Percentiles rank a stretch among this genome's conserved stretches.
These are phyloP conservation scores for Acipenser transmontanus DNA, from an alignment of 2,797 vertebrate species.

Conservation along the genomic window DNA sequence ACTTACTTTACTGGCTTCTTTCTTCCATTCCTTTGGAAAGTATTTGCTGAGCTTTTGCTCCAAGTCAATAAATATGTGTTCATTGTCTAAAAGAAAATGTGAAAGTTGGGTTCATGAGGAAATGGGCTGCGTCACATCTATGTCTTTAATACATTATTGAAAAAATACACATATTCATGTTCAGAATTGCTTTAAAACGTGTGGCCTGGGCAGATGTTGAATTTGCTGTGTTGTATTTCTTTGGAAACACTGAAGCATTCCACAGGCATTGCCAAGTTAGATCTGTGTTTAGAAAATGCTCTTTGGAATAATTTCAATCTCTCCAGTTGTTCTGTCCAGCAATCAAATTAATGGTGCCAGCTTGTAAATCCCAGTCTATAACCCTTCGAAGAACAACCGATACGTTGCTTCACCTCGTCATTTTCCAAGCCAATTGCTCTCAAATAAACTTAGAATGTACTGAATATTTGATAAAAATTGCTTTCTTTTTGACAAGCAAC, in stretches of 20 bases:
- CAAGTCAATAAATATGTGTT: conserved; percentile 83
- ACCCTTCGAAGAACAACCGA: no score
- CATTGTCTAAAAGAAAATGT: conserved; percentile 63
- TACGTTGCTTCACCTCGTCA: background rate
- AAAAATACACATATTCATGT: conserved; percentile 37
- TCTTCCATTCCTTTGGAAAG: conserved; percentile 81
- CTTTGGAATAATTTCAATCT: no score
- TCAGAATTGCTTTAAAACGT: conserved; percentile 39
- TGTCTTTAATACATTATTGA: conserved; percentile 24
- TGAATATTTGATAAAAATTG: background rate
- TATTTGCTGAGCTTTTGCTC: conserved; percentile 82
- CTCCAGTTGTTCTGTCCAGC: no score
- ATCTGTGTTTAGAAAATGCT: no score
- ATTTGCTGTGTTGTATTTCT: conserved; percentile 19
- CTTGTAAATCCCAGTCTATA: no score
- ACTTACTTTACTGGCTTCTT: conserved; percentile 64
- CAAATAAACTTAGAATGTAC: background rate
- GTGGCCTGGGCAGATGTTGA: conserved; percentile 18
- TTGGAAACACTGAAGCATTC: conserved; percentile 21
- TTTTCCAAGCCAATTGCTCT: background rate
- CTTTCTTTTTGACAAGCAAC: background rate
- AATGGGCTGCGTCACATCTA: no score
- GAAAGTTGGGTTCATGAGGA: no score
- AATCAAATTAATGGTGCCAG: no score
- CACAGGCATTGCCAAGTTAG: no score